Evolutionary conservation across 2,888 invertebrate species (phyloP), one percentile per base, ranked within the genome.

Genomic region (Chrysopilus asiliformis): DNA sequence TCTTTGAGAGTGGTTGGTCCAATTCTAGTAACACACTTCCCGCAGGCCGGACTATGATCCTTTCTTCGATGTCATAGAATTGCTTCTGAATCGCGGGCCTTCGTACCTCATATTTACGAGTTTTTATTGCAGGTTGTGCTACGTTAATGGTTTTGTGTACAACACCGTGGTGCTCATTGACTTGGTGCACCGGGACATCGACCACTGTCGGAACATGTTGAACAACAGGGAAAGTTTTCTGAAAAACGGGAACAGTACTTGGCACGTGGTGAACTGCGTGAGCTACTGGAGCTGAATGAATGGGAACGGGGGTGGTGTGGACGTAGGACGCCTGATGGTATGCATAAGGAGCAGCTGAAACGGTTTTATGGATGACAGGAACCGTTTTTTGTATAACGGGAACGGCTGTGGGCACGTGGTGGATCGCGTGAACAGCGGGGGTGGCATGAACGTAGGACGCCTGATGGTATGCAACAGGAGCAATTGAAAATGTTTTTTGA

Each of bases 51-150:
- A 74, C 65, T 13, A 73, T 59, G 15, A 71, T 67, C 31, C 71
- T 66, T 47, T 73, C 71, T 48, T 74, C 74, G 44, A 74, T 71
- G 47, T 74, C 74, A 53, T 72, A 74, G 54, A 73, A 74, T 50
- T 73, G 70, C 53, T 74, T 73, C 46, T 72, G 70, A 41, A 74
- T 69, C 22, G 72, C 73, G 27, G 73, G 73, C 42, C 73, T 67
- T 40, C 72, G 68, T 8, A 73, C 65, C 51, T 71, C 69, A 48
- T 66, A 68, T 43, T 68, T 71, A 36, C 69, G 67, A 16, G 72
- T 71, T 44, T 70, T 69, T 13, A 61, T 58, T 3, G 70, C 71
- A 0, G 72, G 71, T 45, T 72, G 71, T 4, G 69, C 67, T 14
- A 73, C 70, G 48, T 72, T 72, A 10, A 73, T 61, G 29, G 69